A percentile compares a stretch with the other conserved stretches of the same genome.
Evolutionary conservation across 1,140 invertebrate species (phyloP).

Genomic region (Chionoecetes opilio): DNA sequence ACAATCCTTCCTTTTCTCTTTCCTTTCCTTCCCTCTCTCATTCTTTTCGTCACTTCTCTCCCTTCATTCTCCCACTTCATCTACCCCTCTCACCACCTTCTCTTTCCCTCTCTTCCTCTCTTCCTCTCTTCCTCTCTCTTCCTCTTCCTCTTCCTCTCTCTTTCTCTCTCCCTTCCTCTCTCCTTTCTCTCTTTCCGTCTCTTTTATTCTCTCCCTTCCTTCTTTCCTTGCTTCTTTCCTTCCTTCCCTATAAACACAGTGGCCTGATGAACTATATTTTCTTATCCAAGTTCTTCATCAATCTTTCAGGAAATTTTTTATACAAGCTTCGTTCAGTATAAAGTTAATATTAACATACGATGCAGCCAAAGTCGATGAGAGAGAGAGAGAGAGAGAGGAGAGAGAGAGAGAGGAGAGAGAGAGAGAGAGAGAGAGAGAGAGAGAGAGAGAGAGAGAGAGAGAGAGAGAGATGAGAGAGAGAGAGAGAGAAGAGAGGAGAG

Average conservation of each 20-base stretch:
- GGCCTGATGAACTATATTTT: slow-evolving; percentile 15
- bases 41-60: not conserved
- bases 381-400: slow-evolving; percentile 11
- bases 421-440: not conserved
- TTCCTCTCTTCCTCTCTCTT: not conserved
- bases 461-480: too few species aligned
- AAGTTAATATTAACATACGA: not conserved
- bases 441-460: slow-evolving; percentile 7
- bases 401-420: not conserved
- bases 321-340: not conserved
- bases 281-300: not conserved
- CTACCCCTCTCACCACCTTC: not conserved
- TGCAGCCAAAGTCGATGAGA: not conserved
- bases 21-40: not conserved
- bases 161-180: not conserved
- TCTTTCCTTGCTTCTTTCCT: not conserved
- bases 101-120: not conserved
- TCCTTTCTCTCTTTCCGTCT: not conserved
- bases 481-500: too few species aligned
- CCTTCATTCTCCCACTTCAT: not conserved
- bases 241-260: not conserved
- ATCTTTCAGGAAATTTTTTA: not conserved
- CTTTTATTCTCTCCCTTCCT: not conserved
- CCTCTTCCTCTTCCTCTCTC: not conserved
- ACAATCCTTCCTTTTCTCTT: not conserved